phyloP scores from a whole-genome alignment of 2,888 invertebrate species.

The Hesperia comma region DNA sequence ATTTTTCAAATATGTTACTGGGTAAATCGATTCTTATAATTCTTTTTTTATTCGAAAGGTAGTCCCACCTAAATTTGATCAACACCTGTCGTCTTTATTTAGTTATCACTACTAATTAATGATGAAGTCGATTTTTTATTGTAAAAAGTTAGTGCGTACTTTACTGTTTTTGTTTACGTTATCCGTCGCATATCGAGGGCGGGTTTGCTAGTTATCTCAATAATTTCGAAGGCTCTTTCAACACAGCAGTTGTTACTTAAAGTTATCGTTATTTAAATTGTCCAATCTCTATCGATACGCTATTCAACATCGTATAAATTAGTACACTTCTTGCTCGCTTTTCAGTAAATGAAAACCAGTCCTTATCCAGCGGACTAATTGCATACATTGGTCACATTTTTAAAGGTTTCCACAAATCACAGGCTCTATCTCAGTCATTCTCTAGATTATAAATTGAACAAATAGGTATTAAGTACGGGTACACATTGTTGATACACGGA shows the following conservation, averaged over 20 bases:
- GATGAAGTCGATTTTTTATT: too few species aligned
- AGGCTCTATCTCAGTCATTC: conserved; percentile 57
- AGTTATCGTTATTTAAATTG: conserved; percentile 26
- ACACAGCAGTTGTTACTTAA: conserved; percentile 27
- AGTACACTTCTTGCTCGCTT: conserved; percentile 44
- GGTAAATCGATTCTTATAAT: too few species aligned
- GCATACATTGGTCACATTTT: conserved; percentile 67
- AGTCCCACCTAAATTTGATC: too few species aligned
- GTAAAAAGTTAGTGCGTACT: too few species aligned
- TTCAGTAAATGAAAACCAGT: conserved; percentile 68
- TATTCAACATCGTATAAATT: conserved; percentile 25
- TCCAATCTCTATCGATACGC: conserved; percentile 31
- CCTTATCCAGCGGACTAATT: conserved; percentile 74
- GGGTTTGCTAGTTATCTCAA: conserved; percentile 11
- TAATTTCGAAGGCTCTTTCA: conserved; percentile 27
- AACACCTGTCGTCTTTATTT: too few species aligned
- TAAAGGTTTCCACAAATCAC: conserved; percentile 70
- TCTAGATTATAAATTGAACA: conserved; percentile 72
- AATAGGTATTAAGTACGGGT: conserved; percentile 71
- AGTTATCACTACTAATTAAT: too few species aligned
- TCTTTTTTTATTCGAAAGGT: too few species aligned
- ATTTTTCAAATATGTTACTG: too few species aligned
- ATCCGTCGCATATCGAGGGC: too few species aligned
- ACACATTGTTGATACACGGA: conserved; percentile 80
- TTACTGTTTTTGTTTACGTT: too few species aligned